phyloP scores from a whole-genome alignment of 1,140 invertebrate species.

The Notospermus geniculatus region DNA sequence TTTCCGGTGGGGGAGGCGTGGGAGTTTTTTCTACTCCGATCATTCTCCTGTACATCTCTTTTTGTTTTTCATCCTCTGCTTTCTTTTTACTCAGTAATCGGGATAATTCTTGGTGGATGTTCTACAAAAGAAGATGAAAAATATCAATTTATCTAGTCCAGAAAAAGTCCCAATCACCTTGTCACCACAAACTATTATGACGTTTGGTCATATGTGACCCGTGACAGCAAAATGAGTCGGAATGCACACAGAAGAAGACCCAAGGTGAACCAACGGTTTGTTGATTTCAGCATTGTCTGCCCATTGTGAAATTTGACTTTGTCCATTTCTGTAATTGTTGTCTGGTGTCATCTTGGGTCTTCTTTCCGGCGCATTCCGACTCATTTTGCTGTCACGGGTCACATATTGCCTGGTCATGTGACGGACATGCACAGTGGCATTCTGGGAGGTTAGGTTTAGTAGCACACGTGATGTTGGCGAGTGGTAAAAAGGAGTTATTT shows the following conservation, averaged over 20 bases:
- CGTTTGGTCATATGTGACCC: neutral
- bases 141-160: slow-evolving; percentile 7
- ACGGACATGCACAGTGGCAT: neutral
- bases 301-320: too few relatives aligned
- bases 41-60: slow-evolving; percentile 35
- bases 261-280: too few relatives aligned
- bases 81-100: slow-evolving; percentile 61
- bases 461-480: neutral
- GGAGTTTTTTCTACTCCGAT: slow-evolving; percentile 21
- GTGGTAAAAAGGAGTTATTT: neutral
- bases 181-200: neutral
- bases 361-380: too few relatives aligned
- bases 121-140: slow-evolving; percentile 24
- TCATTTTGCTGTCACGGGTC: too few relatives aligned
- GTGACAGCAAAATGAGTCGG: too few relatives aligned
- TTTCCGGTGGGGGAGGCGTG: neutral
- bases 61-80: slow-evolving; percentile 39
- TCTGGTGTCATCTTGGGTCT: too few relatives aligned
- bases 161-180: neutral
- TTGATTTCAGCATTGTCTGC: too few relatives aligned
- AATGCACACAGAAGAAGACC: too few relatives aligned
- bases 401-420: neutral
- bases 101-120: slow-evolving; percentile 60
- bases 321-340: too few relatives aligned
- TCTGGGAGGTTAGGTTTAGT: neutral